These are phyloP conservation scores for Sthenelais limicola DNA, from an alignment of 2,888 invertebrate species.

Conservation along the genomic window DNA sequence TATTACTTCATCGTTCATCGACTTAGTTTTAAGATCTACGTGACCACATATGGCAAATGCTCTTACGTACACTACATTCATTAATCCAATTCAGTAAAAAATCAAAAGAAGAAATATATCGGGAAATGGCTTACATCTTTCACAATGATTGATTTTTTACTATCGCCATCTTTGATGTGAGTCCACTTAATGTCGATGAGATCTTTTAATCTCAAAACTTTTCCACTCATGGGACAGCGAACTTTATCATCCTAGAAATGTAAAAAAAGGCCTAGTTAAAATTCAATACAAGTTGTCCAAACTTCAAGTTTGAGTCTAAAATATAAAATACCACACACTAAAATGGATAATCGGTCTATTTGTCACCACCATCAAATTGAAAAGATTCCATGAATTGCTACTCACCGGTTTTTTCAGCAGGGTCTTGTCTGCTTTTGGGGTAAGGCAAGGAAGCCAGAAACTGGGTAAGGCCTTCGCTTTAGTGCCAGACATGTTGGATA, in stretches of 20 bases:
- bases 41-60: background rate
- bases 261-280: background rate
- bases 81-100: background rate
- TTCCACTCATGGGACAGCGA: slow-evolving; percentile 88
- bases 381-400: too few species aligned
- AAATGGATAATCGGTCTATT: too few species aligned
- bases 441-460: slow-evolving; percentile 96
- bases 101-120: background rate
- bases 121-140: slow-evolving; percentile 81
- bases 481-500: slow-evolving; percentile 86
- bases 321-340: too few species aligned
- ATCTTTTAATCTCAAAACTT: slow-evolving; percentile 91
- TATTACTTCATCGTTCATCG: too few species aligned
- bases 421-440: slow-evolving; percentile 85
- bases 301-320: background rate
- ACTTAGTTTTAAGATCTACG: background rate
- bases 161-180: slow-evolving; percentile 88
- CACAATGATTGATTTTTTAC: slow-evolving; percentile 87
- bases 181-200: slow-evolving; percentile 95
- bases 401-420: slow-evolving; percentile 84
- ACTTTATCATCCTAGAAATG: slow-evolving; percentile 78
- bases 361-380: too few species aligned
- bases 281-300: background rate
- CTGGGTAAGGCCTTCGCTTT: slow-evolving; percentile 89
- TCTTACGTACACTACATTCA: too few species aligned